Base-by-base conservation (phyloP, 2,113 vertebrate species). In the Euleptes europaea region DNA sequence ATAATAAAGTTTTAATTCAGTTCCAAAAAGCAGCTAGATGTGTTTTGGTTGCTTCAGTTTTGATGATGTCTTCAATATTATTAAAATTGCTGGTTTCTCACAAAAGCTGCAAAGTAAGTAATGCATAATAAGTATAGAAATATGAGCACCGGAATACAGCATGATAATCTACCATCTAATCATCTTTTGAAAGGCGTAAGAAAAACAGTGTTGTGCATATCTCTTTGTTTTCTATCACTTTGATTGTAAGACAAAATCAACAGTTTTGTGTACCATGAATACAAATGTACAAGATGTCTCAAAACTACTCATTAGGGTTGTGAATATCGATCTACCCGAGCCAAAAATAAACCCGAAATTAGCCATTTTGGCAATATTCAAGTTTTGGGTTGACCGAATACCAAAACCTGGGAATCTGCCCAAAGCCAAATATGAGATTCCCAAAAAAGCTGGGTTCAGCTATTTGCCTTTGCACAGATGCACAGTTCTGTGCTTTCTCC, bases 71-170 rank as follows among this genome's bases (percentile, higher is more conserved):
- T 49, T 88, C 69, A 42, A 3, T 71, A 86, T 28, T 67, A 72
- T 70, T 70, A 83, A 90, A 93, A 92, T 23, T 73, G 90, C 67
- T 38, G 88, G 21, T 49, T 88, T 72, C 73, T 80, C 13, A 35
- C 69, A 57, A 42, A 23, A 87, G 60, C 74, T 21, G 86, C 44
- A 82, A 7, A 86, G 83, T 78, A 84, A 81, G 79, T 67, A 88
- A 84, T 89, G 82, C 78, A 86, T 88, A 91, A 82, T 65, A 88
- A 75, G 40, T 83, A 88, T 70, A 90, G 88, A 94, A 90, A 87
- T 85, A 60, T 80, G 92, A 73, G 73, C 81, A 89, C 74, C 28
- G 38, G 33, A 86, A 77, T 76, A 5, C 65, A 84, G 10, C 44
- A 70, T 80, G 42, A 21, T 74, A 76, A 84, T 63, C 67, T 72